Evolutionary conservation across 2,113 vertebrate species (phyloP), one percentile per base, ranked within the genome.

Genomic region (Channa maculata): DNA sequence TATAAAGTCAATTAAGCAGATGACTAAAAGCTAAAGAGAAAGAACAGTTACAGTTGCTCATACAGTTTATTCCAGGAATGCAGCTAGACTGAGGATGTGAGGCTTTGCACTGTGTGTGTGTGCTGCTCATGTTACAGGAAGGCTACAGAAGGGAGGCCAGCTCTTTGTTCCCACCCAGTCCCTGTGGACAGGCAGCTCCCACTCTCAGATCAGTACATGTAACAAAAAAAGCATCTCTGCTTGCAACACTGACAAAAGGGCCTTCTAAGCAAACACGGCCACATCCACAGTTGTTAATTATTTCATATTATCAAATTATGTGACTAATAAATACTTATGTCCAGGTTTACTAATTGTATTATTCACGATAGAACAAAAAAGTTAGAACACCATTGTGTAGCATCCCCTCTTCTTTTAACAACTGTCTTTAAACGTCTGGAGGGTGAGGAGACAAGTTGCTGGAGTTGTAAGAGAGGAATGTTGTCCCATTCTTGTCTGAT

Each of bases 111-210:
- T 15, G 15, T 7, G 6, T 64, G 34, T 61, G 53, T 45, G 49
- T 4, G 53, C 33, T 57, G 36, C 59, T 92, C 90, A 73, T 82
- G 82, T 91, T 91, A 89, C 89, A 87, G 74, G 69, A 81, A 61
- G 39, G 9, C 37, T 73, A 73, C 59, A 71, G 71, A 76, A 38
- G 45, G 61, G 59, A 82, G 80, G 64, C 10, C 34, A 3, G 58
- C 65, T 36, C 65, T 85, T 84, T 82, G 84, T 85, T 85, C 82
- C 84, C 78, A 76, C 85, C 89, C 81, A 83, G 71, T 86, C 90
- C 76, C 88, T 3, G 51, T 5, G 75, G 88, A 89, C 80, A 15
- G 15, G 12, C 77, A 41, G 68, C 63, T 82, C 71, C 75, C 53
- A 73, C 45, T 61, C 79, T 73, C 39, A 44, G 63, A 75, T 72